phyloP scores from a whole-genome alignment of 2,797 vertebrate genomes.

The Yasuhikotakia modesta region DNA sequence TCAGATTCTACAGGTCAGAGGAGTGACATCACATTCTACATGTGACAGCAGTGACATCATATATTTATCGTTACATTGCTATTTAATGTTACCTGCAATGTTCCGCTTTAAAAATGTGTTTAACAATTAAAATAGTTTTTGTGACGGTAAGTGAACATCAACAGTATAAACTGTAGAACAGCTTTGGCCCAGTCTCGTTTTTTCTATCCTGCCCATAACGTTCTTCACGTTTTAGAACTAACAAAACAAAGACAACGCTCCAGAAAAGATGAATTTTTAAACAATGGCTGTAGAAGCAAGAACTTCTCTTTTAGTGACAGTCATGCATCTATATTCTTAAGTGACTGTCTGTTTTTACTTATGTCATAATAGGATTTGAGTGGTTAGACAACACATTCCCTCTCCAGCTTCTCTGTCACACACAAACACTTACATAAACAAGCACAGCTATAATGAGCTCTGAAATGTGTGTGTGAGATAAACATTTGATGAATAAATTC shows the following conservation, averaged over 20 bases:
- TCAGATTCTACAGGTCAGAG: too few relatives aligned
- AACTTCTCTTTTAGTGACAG: not conserved
- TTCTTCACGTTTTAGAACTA: not conserved
- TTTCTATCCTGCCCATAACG: not conserved
- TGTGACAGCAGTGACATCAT: too few relatives aligned
- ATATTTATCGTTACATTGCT: too few relatives aligned
- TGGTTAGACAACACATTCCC: not conserved
- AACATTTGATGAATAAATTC: not conserved
- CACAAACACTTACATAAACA: not conserved
- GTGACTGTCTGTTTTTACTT: not conserved
- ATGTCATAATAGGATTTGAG: slow-evolving; percentile 16
- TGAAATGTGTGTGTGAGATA: not conserved
- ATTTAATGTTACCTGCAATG: too few relatives aligned
- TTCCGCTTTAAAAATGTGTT: too few relatives aligned
- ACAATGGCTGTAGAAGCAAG: not conserved
- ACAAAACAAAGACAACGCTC: not conserved
- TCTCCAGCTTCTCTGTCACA: not conserved
- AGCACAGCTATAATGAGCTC: not conserved
- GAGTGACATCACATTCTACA: too few relatives aligned
- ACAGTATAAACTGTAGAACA: not conserved
- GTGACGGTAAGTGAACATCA: not conserved
- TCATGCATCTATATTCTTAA: not conserved
- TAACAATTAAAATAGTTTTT: too few relatives aligned
- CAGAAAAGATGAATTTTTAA: not conserved
- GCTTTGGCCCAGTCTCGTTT: not conserved